These are phyloP conservation scores for Sminthopsis crassicaudata DNA, from an alignment of 2,113 vertebrate species.

Conservation along the genomic window DNA sequence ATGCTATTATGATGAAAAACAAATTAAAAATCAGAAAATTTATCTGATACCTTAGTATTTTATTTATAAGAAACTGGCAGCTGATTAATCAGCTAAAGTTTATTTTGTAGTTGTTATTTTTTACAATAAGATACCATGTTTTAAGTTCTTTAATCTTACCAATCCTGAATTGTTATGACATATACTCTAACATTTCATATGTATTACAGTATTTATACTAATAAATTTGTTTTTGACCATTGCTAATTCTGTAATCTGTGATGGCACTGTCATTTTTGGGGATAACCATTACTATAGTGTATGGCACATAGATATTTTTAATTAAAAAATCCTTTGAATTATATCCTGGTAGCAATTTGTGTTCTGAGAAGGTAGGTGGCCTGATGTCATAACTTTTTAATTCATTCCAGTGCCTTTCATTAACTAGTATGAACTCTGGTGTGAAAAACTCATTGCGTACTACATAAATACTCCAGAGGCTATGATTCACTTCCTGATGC, in stretches of 20 bases:
- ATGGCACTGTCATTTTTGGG: slow-evolving; percentile 2
- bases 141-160: not conserved
- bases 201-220: not conserved
- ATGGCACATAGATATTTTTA: slow-evolving; percentile 3
- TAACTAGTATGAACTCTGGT: not conserved
- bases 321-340: not conserved
- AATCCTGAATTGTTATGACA: not conserved
- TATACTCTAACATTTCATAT: not conserved
- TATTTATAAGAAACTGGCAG: not conserved
- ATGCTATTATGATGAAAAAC: not conserved
- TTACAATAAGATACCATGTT: not conserved
- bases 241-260: not conserved
- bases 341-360: not conserved
- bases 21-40: slow-evolving; percentile 14
- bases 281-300: slow-evolving; percentile 26
- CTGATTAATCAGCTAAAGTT: not conserved
- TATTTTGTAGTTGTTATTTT: not conserved
- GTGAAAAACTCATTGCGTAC: slow-evolving; percentile 22
- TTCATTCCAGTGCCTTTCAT: slow-evolving; percentile 45
- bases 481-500: slow-evolving; percentile 23
- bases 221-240: not conserved
- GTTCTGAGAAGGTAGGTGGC: not conserved
- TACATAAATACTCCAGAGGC: not conserved
- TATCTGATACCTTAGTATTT: not conserved
- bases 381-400: slow-evolving; percentile 29